phyloP scores from a whole-genome alignment of 2,113 vertebrate species.

The Plotosus lineatus region DNA sequence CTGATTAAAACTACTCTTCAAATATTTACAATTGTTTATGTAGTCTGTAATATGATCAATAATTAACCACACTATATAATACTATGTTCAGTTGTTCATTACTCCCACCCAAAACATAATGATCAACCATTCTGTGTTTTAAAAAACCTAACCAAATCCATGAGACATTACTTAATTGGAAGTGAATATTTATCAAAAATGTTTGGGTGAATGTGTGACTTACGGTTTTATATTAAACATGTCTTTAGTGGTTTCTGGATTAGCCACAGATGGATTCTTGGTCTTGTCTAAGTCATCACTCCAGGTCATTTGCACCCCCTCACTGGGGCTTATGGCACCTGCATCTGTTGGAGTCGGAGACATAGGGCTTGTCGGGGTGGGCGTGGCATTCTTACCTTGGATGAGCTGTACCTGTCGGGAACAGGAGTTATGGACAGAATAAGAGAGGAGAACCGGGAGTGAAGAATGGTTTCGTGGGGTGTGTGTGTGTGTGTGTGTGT shows the following conservation, averaged over 20 bases:
- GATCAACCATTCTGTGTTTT: background rate
- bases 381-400: constrained; percentile 81
- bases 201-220: constrained; percentile 54
- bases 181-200: background rate
- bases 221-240: constrained; percentile 98
- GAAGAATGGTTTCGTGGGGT: background rate
- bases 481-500: too few species aligned
- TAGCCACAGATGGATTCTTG: constrained; percentile 76
- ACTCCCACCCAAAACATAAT: background rate
- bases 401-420: constrained; percentile 85
- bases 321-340: constrained; percentile 70
- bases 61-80: background rate
- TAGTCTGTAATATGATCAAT: background rate
- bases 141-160: background rate
- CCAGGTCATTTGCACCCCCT: constrained; percentile 87
- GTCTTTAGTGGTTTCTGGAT: constrained; percentile 84
- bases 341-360: constrained; percentile 78
- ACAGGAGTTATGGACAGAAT: constrained; percentile 69
- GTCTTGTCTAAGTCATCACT: constrained; percentile 75
- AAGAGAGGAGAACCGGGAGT: constrained; percentile 57
- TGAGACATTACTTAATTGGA: background rate
- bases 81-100: background rate
- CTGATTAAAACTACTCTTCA: background rate
- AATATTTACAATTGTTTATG: background rate
- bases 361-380: constrained; percentile 79